Evolutionary conservation across 2,113 vertebrate species (phyloP), one percentile per base, ranked within the genome.

Genomic region (Gadus macrocephalus): DNA sequence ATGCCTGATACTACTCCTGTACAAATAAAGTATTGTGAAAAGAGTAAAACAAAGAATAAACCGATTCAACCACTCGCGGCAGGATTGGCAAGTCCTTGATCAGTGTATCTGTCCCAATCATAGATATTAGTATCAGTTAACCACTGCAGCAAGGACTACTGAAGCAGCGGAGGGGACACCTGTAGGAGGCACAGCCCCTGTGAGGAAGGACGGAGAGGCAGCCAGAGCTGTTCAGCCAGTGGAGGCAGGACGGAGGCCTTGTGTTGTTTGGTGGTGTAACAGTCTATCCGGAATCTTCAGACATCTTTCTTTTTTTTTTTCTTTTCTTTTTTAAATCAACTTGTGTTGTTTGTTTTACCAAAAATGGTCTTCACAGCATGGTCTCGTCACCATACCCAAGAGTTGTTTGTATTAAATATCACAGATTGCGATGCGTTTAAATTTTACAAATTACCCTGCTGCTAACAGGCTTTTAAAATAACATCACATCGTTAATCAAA

Each of bases 41-140:
- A 9, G 42, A 49, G 42, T 49, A 49, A 49, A 49, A 49, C 5
- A 49, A 49, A 49, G 64, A 38, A 77, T 70, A 70, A 63, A 69
- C 69, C 82, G 71, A 85, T 80, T 79, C 68, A 81, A 49, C 64
- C 74, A 71, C 84, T 91, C 87, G 83, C 84, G 86, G 5, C 8
- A 49, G 42, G 42, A 49, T 49, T 49, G 42, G 42, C n/a, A 5
- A 81, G 85, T 87, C 74, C 83, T 88, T 91, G 80, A 89, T 83
- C 83, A 87, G 81, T 81, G 7, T n/a, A 58, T 58, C n/a, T 58
- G 8, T 58, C 55, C 55, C 3, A 17, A n/a, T 58, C 55, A 58
- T 58, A 7, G 55, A 58, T 17, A 58, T 58, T 58, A 58, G 8
- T 58, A n/a, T 58, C 55, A 14, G 17, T 3, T 58, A 17, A 17